Percentiles rank a stretch among this genome's conserved stretches.
Conservation (phyloP, 1,140 invertebrate species). For the Drosophila nigrodunni region DNA sequence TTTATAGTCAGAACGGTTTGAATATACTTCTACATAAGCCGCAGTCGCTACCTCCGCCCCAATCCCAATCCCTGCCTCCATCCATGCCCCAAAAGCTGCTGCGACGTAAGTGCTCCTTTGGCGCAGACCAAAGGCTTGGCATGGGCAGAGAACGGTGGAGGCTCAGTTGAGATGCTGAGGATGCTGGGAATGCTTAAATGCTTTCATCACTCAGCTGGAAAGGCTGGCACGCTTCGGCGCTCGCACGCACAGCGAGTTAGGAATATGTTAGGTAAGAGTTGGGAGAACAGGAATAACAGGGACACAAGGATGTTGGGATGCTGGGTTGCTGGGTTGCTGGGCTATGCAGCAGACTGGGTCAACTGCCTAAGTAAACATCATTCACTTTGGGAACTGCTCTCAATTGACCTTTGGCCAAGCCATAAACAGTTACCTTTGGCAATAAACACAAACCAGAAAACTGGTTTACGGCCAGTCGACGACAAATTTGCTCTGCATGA, state of each 20-base stretch:
- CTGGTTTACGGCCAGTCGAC: constrained; percentile 15
- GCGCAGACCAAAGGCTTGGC: constrained; percentile 14
- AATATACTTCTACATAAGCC: not conserved
- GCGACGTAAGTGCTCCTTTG: constrained; percentile 66
- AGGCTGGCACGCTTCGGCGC: constrained; percentile 66
- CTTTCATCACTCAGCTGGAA: constrained; percentile 80
- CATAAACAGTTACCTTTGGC: constrained; percentile 41
- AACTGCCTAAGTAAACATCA: constrained; percentile 48
- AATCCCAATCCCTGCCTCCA: not conserved
- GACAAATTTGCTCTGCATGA: constrained; percentile 39
- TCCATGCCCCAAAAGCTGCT: constrained; percentile 25
- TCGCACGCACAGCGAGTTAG: constrained; percentile 56
- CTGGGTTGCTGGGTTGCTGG: no score
- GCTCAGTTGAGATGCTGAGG: not conserved
- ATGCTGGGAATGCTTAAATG: constrained; percentile 67
- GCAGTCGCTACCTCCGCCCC: not conserved
- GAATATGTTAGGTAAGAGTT: not conserved
- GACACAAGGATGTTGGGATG: not conserved
- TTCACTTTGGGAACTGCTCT: constrained; percentile 28
- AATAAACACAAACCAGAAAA: constrained; percentile 22
- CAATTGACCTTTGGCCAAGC: constrained; percentile 43
- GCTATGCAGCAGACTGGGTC: constrained; percentile 25
- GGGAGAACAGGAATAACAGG: no score
- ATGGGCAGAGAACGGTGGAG: constrained; percentile 2
- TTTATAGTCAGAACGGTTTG: constrained; percentile 1